Base-by-base conservation (phyloP, 2,797 vertebrate species). In the Buphagus erythrorhynchus region DNA sequence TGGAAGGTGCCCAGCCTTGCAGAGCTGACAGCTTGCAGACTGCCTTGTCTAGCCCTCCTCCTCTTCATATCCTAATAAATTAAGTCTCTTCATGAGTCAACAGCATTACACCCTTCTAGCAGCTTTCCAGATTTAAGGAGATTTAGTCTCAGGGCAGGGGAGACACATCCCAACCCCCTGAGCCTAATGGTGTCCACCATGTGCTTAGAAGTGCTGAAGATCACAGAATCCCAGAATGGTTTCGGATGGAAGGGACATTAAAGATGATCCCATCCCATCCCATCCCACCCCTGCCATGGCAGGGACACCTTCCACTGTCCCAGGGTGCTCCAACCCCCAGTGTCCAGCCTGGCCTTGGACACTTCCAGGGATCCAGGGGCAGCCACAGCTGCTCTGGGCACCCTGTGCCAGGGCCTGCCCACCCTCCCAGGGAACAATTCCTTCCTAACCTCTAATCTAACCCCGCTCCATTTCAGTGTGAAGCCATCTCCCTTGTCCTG, bases 21-120 rank as follows among this genome's bases (percentile, higher is more conserved):
- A 31, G 82, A 83, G 93, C 82, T 42, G 73, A 65, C 78, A 68
- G 63, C 40, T 42, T 40, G 43, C 94, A 95, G 45, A 55, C 69
- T 40, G 25, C 71, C 76, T 24, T 28, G 78, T 67, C 89, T 48
- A 80, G 28, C 71, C 76, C 84, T 82, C 36, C 81, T 86, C 48
- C 67, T 85, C 72, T 46, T 94, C 40, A 74, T 52, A 88, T 73
- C 52, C 25, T 86, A 62, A 86, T 54, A 46, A 77, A 77, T 69
- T 85, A 94, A 96, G 75, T 82, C 87, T 90, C 35, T 66, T 88
- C 65, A 33, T 40, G 66, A 88, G 61, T 88, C 93, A 96, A 57
- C 77, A 95, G 92, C 86, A 80, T 65, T n/a, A 91, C 68, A 58
- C 42, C 63, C 73, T 67, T 45, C 61, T 25, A 58, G 68, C 69